phyloP scores from a whole-genome alignment of 1,140 invertebrate genomes.

The Planococcus citri region DNA sequence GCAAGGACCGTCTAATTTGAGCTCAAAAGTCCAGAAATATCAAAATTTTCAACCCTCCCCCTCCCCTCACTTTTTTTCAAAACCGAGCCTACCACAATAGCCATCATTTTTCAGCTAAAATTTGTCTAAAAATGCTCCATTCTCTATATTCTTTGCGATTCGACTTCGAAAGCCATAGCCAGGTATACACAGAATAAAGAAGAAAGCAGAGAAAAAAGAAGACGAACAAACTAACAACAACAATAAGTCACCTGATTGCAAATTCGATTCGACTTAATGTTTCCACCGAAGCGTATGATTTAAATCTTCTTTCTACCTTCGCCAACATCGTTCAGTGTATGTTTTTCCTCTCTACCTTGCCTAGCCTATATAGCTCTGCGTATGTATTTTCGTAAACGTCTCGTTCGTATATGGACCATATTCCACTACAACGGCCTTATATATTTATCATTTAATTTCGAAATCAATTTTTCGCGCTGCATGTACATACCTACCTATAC shows the following conservation, averaged over 20 bases:
- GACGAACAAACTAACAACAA: conserved; percentile 2
- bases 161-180: neutral
- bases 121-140: neutral
- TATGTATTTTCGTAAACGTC: no score
- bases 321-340: neutral
- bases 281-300: conserved; percentile 13
- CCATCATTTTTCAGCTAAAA: no score
- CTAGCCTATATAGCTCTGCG: neutral
- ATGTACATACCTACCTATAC: neutral
- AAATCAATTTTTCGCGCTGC: conserved; percentile 15
- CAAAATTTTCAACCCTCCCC: no score
- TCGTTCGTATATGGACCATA: neutral
- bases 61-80: no score
- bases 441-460: conserved; percentile 18
- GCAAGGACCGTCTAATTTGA: no score
- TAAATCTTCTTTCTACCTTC: conserved; percentile 18
- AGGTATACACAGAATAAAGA: neutral
- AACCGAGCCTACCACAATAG: no score
- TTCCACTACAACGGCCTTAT: conserved; percentile 2
- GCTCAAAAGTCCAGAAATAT: no score
- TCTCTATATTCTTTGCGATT: neutral
- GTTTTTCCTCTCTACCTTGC: neutral
- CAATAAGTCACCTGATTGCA: conserved; percentile 18
- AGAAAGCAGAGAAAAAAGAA: neutral
- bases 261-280: conserved; percentile 19